Conservation (phyloP, 2,888 invertebrate species). For the Andrena chrysosceles region DNA sequence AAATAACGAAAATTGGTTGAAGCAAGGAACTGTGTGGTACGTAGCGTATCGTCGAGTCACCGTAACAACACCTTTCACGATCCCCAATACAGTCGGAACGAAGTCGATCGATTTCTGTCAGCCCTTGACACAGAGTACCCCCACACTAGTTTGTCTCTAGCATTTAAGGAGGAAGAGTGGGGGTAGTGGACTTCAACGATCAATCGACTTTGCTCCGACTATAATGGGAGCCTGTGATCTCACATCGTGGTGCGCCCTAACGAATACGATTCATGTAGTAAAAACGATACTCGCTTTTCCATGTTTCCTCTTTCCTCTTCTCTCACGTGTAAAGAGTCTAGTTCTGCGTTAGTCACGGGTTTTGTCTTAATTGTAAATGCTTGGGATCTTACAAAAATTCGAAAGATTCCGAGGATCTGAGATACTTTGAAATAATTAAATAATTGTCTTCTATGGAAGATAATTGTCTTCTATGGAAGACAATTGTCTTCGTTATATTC, state of each 20-base stretch:
- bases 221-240: conserved; percentile 32
- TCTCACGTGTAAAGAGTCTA: not conserved
- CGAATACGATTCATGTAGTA: conserved; percentile 18
- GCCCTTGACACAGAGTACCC: not conserved
- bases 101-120: not conserved
- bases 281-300: conserved; percentile 24
- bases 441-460: no score
- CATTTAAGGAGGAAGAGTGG: not conserved
- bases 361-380: not conserved
- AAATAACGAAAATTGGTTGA: conserved; percentile 79
- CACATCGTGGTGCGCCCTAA: conserved; percentile 10
- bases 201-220: conserved; percentile 21
- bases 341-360: not conserved
- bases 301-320: not conserved
- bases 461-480: no score
- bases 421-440: no score
- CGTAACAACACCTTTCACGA: conserved; percentile 12
- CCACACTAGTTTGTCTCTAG: not conserved
- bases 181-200: not conserved
- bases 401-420: not conserved
- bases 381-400: not conserved
- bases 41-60: conserved; percentile 57
- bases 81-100: not conserved
- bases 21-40: conserved; percentile 80
- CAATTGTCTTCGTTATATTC: no score